Percentiles rank a stretch among this genome's conserved stretches.
Conservation (phyloP, 2,888 invertebrate genomes). For the Nephrotoma flavescens region DNA sequence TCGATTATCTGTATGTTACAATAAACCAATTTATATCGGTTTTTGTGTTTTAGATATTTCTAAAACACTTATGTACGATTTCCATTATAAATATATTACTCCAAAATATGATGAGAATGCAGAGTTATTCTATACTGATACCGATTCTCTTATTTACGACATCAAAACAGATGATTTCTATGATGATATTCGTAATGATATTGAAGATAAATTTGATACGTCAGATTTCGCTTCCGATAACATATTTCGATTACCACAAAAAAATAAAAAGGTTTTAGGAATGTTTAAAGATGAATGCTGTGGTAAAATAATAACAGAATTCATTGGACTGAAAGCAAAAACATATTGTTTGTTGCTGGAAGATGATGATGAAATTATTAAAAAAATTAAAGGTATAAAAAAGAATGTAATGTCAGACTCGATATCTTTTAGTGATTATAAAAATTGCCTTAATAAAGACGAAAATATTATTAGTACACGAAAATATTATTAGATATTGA, state of each 20-base stretch:
- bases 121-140: background rate
- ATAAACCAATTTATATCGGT: too few species aligned
- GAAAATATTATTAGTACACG: background rate
- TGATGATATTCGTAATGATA: background rate
- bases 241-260: background rate
- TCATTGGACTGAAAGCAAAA: background rate
- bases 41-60: too few species aligned
- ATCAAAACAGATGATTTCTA: background rate
- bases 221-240: background rate
- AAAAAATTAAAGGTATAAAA: background rate
- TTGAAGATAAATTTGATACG: background rate
- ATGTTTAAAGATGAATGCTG: background rate
- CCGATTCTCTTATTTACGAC: background rate
- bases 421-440: background rate
- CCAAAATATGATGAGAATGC: background rate
- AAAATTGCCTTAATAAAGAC: background rate
- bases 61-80: background rate
- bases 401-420: background rate
- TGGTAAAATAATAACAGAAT: background rate
- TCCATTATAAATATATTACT: background rate
- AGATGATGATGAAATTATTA: background rate
- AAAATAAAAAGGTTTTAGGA: background rate
- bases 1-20: too few species aligned
- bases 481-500: too few species aligned
- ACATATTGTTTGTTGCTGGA: background rate